Evolutionary conservation across 2,888 invertebrate species (phyloP).

Genomic region (Romanomermis culicivorax): DNA sequence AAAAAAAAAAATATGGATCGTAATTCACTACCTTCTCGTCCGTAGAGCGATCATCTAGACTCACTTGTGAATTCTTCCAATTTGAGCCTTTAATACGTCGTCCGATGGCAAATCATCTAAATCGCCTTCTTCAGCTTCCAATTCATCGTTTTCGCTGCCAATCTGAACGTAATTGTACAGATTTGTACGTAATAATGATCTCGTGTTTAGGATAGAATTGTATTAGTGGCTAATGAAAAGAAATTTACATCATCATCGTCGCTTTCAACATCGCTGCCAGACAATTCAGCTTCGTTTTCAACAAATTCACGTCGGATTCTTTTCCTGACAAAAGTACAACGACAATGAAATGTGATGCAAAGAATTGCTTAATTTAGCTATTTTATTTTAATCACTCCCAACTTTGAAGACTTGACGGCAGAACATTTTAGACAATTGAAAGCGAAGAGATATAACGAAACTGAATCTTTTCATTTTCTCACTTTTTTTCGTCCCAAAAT

Average conservation of each 20-base stretch:
- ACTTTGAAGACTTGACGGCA: too few species aligned
- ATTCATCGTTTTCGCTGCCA: constrained; percentile 4
- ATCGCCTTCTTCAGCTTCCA: constrained; percentile 60
- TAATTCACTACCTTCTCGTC: too few species aligned
- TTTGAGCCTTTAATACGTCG: constrained; percentile 49
- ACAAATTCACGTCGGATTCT: constrained; percentile 40
- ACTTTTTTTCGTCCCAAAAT: too few species aligned
- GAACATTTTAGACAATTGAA: too few species aligned
- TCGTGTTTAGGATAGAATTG: neutral
- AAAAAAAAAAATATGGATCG: too few species aligned
- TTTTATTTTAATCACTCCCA: too few species aligned
- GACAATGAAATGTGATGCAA: neutral
- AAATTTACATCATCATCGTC: constrained; percentile 50
- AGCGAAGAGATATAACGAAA: too few species aligned
- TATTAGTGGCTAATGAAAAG: neutral
- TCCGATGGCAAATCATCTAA: constrained; percentile 53
- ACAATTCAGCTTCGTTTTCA: constrained; percentile 71
- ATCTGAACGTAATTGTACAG: constrained; percentile 2
- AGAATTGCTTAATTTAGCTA: too few species aligned
- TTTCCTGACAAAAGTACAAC: neutral
- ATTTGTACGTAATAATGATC: neutral
- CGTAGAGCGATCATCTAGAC: too few species aligned
- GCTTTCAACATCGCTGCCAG: constrained; percentile 70
- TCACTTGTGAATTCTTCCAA: constrained; percentile 65
- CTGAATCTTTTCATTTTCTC: too few species aligned